Percentiles rank a stretch among this genome's conserved stretches.
Conservation (phyloP, 2,888 invertebrate species). For the Stenodera caucasica region DNA sequence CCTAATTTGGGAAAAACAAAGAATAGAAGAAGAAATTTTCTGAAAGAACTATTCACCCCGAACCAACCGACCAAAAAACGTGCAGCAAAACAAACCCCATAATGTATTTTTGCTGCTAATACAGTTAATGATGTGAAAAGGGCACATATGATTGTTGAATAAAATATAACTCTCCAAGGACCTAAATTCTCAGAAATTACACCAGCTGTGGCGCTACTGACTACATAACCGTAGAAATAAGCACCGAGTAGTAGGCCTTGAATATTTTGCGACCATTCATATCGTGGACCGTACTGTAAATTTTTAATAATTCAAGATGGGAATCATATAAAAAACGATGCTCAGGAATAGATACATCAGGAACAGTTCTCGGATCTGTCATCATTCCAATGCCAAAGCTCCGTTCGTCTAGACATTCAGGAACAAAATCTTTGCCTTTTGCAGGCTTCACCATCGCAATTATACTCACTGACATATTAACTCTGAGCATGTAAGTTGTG, state of each 20-base stretch:
- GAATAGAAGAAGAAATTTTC: no score
- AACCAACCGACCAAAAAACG: conserved; percentile 63
- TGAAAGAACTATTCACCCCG: conserved; percentile 58
- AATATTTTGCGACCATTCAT: conserved; percentile 40
- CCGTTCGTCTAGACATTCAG: conserved; percentile 33
- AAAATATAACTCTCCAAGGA: conserved; percentile 40
- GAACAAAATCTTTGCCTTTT: conserved; percentile 23
- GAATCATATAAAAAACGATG: background rate
- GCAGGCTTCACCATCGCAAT: conserved; percentile 66
- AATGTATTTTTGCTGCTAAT: conserved; percentile 59
- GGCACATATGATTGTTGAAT: conserved; percentile 33
- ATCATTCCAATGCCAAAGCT: background rate
- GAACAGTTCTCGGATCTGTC: background rate
- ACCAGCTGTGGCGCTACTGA: conserved; percentile 41
- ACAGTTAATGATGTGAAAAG: conserved; percentile 57
- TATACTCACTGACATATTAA: conserved; percentile 71
- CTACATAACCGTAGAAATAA: conserved; percentile 43
- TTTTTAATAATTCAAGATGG: no score
- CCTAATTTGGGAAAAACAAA: conserved; percentile 51
- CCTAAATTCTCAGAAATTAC: conserved; percentile 40
- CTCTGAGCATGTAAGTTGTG: conserved; percentile 71
- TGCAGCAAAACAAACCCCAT: conserved; percentile 58
- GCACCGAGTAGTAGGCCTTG: conserved; percentile 40
- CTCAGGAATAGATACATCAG: conserved; percentile 40
- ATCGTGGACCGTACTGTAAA: conserved; percentile 41